Evolutionary conservation across 2,888 invertebrate species (phyloP), one percentile per base, ranked within the genome.

Genomic region (Agrochola litura): DNA sequence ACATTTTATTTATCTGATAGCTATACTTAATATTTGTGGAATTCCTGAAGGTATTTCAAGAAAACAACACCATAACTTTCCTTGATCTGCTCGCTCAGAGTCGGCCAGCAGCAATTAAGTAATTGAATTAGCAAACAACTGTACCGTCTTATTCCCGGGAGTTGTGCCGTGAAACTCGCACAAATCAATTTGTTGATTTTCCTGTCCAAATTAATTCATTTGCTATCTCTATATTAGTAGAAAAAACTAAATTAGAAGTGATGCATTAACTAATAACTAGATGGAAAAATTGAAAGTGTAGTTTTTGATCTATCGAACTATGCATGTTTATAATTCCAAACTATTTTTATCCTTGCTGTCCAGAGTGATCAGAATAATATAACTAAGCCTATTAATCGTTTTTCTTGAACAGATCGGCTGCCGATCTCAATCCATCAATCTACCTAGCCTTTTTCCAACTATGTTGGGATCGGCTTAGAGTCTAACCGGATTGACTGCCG

Each of bases 71-170:
- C 19, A n/a, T 25, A 19, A n/a, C 12, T 63, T 73, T 19, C 52
- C 43, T 9, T 22, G 22, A 25, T 56, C 6, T 16, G 12, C 9
- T 12, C 22, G 22, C 54, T 30, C 25, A 19, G 41, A 68, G 46
- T 25, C 54, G 14, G 41, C 19, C 58, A 60, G 14, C 37, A 76
- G 25, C 10, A 68, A 68, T 54, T 82, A 46, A 69, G 58, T 80
- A 76, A 76, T 76, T 75, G 46, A 65, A 69, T 54, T 65, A 52
- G 19, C 41, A 25, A 73, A 73, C 61, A 69, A 25, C 60, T 12
- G 43, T 22, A 25, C 25, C 14, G 46, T 30, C 14, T 60, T 52
- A 52, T 64, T 41, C 58, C 61, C 61, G 6, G 12, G 56, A 58
- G 63, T 12, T 2, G 52, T 25, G 12, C 9, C 65, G 19, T 37